These are phyloP conservation scores for Chrysaora quinquecirrha DNA, from an alignment of 30 jellyfish, hydroid and myxozoan species.

Conservation along the genomic window DNA sequence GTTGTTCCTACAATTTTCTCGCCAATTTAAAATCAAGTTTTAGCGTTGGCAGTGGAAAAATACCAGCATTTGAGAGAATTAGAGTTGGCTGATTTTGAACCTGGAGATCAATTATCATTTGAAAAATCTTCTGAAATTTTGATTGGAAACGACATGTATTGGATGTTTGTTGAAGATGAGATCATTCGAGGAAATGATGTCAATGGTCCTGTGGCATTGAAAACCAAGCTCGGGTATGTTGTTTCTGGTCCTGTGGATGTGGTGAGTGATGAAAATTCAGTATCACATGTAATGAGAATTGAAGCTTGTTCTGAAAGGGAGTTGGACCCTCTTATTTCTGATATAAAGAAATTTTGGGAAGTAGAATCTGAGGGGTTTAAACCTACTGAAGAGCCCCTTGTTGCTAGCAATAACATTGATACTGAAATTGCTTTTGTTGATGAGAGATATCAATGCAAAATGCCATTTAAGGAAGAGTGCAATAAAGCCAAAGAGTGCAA, in stretches of 20 bases:
- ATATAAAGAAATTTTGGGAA: neutral
- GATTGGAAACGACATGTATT: conserved; percentile 34
- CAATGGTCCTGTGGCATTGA: conserved; percentile 33
- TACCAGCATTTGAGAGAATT: neutral
- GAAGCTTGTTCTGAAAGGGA: neutral
- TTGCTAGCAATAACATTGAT: neutral
- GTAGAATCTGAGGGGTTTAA: neutral
- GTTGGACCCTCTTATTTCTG: neutral
- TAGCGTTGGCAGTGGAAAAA: neutral
- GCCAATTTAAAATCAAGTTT: neutral
- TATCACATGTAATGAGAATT: neutral
- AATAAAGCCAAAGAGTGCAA: neutral
- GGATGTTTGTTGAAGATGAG: conserved; percentile 23
- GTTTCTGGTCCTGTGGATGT: conserved; percentile 22
- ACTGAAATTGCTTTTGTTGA: neutral
- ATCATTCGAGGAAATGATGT: conserved; percentile 10
- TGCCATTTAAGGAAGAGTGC: neutral
- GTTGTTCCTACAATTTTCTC: conserved; percentile 11
- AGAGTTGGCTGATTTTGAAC: conserved; percentile 6
- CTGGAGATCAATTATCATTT: neutral
- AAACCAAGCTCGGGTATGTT: conserved; percentile 36
- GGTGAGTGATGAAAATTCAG: neutral
- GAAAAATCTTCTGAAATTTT: conserved; percentile 9
- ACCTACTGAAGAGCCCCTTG: neutral
- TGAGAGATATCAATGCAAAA: neutral